Conservation (phyloP, 1,140 invertebrate species). For the Hirudo medicinalis region DNA sequence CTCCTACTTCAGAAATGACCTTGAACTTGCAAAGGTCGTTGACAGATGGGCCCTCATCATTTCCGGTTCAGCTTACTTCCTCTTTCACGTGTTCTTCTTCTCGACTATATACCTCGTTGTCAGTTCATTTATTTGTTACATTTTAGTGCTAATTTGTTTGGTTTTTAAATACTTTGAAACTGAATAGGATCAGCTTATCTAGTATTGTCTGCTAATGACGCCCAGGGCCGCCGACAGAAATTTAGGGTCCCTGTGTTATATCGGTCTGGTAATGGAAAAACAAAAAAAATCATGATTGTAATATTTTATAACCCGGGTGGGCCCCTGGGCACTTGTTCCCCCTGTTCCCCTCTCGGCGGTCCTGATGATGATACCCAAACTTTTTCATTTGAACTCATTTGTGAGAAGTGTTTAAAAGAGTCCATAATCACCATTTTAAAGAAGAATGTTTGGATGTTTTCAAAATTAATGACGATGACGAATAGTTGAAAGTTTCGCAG, state of each 20-base stretch:
- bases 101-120: constrained; percentile 21
- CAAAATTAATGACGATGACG: not conserved
- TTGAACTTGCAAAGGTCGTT: constrained; percentile 11
- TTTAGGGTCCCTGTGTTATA: too few relatives aligned
- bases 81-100: constrained; percentile 24
- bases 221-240: not conserved
- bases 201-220: too few relatives aligned
- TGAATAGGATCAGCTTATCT: not conserved
- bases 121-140: too few relatives aligned
- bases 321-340: not conserved
- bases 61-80: constrained; percentile 19
- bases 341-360: too few relatives aligned
- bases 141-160: too few relatives aligned
- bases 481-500: not conserved
- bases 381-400: too few relatives aligned
- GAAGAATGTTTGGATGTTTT: not conserved
- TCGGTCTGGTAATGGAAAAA: too few relatives aligned
- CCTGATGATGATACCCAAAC: too few relatives aligned
- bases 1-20: constrained; percentile 21
- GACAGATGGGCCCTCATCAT: constrained; percentile 21
- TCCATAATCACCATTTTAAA: too few relatives aligned
- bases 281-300: too few relatives aligned
- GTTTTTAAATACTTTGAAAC: constrained; percentile 4
- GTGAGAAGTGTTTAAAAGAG: too few relatives aligned
- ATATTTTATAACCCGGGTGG: too few relatives aligned